A percentile compares a stretch with the other conserved stretches of the same genome.
Conservation (phyloP, 2,113 vertebrate species). For the Loxodonta africana region DNA sequence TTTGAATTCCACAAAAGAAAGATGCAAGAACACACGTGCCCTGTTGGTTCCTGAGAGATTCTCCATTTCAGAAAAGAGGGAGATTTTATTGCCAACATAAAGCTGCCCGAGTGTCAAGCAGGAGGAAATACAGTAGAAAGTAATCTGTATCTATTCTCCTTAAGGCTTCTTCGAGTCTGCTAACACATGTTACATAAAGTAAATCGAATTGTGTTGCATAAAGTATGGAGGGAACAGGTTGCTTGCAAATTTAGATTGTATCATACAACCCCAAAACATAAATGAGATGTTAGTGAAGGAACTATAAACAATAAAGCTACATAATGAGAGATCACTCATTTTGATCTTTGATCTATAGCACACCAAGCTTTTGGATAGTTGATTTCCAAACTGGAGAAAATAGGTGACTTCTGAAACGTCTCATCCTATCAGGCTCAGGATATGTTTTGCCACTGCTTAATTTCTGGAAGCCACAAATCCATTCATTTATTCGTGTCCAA, state of each 20-base stretch:
- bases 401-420: neutral
- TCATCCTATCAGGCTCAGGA: neutral
- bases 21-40: neutral
- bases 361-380: neutral
- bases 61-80: neutral
- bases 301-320: neutral
- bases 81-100: neutral
- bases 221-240: neutral
- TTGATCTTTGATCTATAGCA: neutral
- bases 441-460: neutral
- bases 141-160: neutral
- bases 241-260: neutral
- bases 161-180: neutral
- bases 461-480: neutral
- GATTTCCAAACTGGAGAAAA: conserved; percentile 38
- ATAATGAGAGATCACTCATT: neutral
- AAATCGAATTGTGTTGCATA: neutral
- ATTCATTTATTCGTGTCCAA: neutral
- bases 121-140: neutral
- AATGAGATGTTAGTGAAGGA: neutral
- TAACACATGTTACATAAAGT: neutral
- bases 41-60: neutral
- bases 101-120: neutral
- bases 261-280: neutral
- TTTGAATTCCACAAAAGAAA: conserved; percentile 70